Percentiles rank a stretch among this genome's conserved stretches.
phyloP scores from a whole-genome alignment of 2,888 invertebrate genomes.

The Aricia artaxerxes region DNA sequence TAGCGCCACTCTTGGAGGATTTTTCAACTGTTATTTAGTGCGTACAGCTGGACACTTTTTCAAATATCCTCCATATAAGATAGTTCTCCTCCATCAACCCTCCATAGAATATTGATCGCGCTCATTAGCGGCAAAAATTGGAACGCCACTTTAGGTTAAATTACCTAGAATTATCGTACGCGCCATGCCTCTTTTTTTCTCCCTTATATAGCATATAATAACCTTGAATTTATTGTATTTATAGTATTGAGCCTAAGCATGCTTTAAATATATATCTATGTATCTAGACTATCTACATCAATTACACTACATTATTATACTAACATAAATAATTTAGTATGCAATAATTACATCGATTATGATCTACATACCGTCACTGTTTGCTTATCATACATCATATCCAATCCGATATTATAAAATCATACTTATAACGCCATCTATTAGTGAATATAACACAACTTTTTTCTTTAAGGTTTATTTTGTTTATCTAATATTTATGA shows the following conservation, averaged over 20 bases:
- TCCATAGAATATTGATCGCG: too few relatives aligned
- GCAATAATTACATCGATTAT: background rate
- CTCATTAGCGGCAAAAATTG: too few relatives aligned
- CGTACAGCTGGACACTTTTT: too few relatives aligned
- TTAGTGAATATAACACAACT: background rate
- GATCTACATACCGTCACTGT: background rate
- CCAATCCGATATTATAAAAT: background rate
- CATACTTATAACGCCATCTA: background rate
- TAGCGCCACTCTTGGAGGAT: too few relatives aligned
- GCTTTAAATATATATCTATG: background rate
- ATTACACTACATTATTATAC: background rate
- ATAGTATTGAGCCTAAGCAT: background rate
- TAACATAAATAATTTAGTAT: background rate
- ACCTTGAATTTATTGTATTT: too few relatives aligned
- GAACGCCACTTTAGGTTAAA: too few relatives aligned
- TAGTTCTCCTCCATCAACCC: too few relatives aligned
- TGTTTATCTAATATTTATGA: background rate
- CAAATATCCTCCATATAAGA: too few relatives aligned
- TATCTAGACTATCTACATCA: background rate
- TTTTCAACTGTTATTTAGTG: too few relatives aligned
- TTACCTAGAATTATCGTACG: too few relatives aligned
- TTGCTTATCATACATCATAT: background rate
- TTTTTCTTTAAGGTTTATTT: background rate
- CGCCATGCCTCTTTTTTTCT: too few relatives aligned
- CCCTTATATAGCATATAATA: too few relatives aligned